Evolutionary conservation across 2,888 invertebrate species (phyloP), one percentile per base, ranked within the genome.

Genomic region (Apamea anceps): DNA sequence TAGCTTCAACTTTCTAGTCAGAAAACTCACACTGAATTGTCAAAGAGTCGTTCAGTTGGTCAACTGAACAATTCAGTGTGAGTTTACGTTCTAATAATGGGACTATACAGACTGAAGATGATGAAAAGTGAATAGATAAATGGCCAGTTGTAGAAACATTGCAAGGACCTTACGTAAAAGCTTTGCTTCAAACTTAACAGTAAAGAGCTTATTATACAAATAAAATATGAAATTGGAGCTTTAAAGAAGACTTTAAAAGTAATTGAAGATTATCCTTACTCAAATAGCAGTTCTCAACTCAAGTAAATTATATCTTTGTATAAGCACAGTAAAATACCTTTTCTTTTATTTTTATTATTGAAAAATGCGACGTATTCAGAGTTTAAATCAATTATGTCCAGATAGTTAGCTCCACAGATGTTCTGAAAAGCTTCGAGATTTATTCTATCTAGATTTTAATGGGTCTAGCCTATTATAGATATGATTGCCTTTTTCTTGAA

Each of bases 341-440:
- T 83, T 72, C 42, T 63, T 68, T 75, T 32, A 54, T 13, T 78
- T 68, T 72, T 32, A 28, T 75, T 32, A 15, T 32, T 65, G 68
- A 80, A 73, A 70, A 79, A 62, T 74, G 51, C 45, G 75, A 66
- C 37, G 32, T 54, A 80, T 72, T 79, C 66, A 79, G 74, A 87
- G 68, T 75, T 76, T 32, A 77, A 70, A 86, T 65, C 72, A 84
- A 80, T 84, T 84, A 76, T 62, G 45, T 76, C 72, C 70, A 84
- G 80, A 75, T 68, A 79, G 79, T 79, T 83, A 65, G 57, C 45
- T 79, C 28, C 72, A 51, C 68, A 84, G 75, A 83, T 80, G 71
- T 71, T 77, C 12, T 70, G n/a, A 78, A 77, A 79, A 72, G 72
- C 57, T 57, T 48, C 45, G 6, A 74, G 48, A 74, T 83, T 73